Conservation (phyloP, 2,888 invertebrate genomes). For the Corbicula japonica region DNA sequence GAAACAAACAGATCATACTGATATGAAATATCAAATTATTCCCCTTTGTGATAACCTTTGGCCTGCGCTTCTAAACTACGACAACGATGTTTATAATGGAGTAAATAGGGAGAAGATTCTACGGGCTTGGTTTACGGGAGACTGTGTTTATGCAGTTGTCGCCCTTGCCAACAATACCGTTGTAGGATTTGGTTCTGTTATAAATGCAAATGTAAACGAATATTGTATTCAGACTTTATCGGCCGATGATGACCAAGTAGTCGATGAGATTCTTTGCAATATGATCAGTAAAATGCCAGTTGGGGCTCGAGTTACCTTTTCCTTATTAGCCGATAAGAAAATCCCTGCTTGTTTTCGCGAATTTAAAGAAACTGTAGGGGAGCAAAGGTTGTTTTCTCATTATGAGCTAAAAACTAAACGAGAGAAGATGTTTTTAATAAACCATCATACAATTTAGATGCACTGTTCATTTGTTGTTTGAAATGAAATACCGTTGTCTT, state of each 20-base stretch:
- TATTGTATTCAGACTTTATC: not conserved
- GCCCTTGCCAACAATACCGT: not conserved
- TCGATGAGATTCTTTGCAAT: not conserved
- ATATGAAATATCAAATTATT: not conserved
- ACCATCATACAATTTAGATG: not conserved
- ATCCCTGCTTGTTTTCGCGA: not conserved
- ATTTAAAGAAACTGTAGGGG: not conserved
- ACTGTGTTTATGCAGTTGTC: not conserved
- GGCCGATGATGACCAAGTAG: not conserved
- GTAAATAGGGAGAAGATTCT: slow-evolving; percentile 17
- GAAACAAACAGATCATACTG: not conserved
- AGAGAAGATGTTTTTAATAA: not conserved
- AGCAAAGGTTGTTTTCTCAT: not conserved
- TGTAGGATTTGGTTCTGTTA: slow-evolving; percentile 20
- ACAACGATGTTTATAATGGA: slow-evolving; percentile 12
- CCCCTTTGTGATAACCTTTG: slow-evolving; percentile 16
- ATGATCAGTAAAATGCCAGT: not conserved
- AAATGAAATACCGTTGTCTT: too few relatives aligned
- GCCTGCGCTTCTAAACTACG: slow-evolving; percentile 25
- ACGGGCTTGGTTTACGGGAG: slow-evolving; percentile 13
- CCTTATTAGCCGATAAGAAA: not conserved
- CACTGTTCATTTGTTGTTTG: too few relatives aligned
- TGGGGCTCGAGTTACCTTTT: not conserved
- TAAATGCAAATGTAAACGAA: not conserved
- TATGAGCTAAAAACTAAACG: not conserved